These are phyloP conservation scores for Hydra vulgaris DNA, from an alignment of 30 jellyfish, hydroid and myxozoan species.

Conservation along the genomic window DNA sequence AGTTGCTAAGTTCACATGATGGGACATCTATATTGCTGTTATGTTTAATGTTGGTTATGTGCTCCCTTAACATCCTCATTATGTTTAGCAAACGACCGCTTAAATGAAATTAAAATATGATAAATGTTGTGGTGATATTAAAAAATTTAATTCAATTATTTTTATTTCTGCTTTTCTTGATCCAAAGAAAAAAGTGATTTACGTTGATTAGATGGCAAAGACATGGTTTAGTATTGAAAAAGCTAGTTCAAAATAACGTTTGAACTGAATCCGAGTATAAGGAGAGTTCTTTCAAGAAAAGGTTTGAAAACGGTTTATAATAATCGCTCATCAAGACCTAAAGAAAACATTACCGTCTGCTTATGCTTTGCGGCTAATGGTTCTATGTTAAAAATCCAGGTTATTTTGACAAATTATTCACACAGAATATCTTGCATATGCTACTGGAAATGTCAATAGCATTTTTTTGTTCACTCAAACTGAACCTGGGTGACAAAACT, in stretches of 20 bases:
- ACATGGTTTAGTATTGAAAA: no score
- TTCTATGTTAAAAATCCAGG: background rate
- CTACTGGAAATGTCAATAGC: background rate
- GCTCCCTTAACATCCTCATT: no score
- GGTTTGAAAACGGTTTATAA: background rate
- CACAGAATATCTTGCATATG: background rate
- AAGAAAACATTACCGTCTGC: background rate
- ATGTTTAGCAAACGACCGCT: no score
- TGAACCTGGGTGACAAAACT: background rate
- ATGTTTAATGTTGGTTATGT: no score
- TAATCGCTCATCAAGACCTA: background rate
- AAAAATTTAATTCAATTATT: no score
- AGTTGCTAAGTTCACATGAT: no score
- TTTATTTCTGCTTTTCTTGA: no score
- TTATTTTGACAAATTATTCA: background rate
- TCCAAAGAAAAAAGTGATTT: background rate
- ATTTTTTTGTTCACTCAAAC: background rate
- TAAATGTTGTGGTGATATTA: no score
- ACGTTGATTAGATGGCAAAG: background rate
- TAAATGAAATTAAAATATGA: no score
- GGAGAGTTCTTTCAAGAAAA: background rate
- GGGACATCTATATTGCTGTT: no score
- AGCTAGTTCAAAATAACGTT: no score
- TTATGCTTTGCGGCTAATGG: background rate
- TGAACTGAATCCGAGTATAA: background rate